Evolutionary conservation across 2,113 vertebrate species (phyloP).

Genomic region (Turnix velox): DNA sequence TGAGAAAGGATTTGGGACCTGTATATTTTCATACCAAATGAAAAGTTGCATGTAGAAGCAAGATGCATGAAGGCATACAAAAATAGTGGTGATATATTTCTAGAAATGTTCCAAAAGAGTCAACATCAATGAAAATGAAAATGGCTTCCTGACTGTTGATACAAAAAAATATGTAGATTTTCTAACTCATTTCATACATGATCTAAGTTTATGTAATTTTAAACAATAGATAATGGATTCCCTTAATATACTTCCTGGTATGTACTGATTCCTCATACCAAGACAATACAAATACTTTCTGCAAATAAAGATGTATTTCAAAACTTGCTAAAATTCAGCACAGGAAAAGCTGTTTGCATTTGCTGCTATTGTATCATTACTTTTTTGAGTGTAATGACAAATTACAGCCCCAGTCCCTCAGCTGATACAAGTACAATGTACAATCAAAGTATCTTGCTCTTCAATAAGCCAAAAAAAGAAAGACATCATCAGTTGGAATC

Average conservation of each 20-base stretch:
- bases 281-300: neutral
- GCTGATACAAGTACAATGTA: neutral
- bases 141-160: neutral
- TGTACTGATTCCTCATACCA: neutral
- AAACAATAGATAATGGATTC: neutral
- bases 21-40: neutral
- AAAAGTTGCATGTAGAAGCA: neutral
- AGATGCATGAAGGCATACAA: neutral
- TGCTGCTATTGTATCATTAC: neutral
- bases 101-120: neutral
- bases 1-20: neutral
- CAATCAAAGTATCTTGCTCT: rapidly evolving
- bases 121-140: neutral
- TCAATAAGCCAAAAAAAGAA: neutral
- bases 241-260: neutral
- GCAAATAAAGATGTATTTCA: neutral
- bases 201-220: neutral
- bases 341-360: neutral
- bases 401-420: neutral
- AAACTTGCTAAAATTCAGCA: neutral
- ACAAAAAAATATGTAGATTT: neutral
- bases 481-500: neutral
- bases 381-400: neutral
- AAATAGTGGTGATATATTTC: neutral
- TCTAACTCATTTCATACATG: neutral